Evolutionary conservation across 2,888 invertebrate species (phyloP).

Genomic region (Meiosimyza platycephala): DNA sequence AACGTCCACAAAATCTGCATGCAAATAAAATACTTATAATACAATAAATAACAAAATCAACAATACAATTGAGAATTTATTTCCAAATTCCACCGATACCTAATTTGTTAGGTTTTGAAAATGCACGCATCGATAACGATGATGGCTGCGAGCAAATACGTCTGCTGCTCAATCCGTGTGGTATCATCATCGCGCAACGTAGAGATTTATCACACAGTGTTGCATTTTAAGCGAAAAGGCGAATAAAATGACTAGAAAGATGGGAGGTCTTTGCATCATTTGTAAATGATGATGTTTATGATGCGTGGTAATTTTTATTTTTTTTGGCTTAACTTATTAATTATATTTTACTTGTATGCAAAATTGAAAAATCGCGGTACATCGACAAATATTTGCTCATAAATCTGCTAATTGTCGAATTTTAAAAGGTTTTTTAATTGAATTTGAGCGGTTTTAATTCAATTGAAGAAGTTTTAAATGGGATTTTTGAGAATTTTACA

Average conservation of each 20-base stretch:
- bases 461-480: too few relatives aligned
- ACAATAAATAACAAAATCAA: neutral
- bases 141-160: slow-evolving; percentile 19
- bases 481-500: too few relatives aligned
- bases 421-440: slow-evolving; percentile 9
- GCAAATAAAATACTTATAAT: neutral
- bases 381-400: slow-evolving; percentile 2
- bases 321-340: slow-evolving; percentile 12
- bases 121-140: slow-evolving; percentile 6
- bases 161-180: slow-evolving; percentile 25
- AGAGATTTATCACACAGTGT: neutral
- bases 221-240: neutral
- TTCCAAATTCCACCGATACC: slow-evolving; percentile 33
- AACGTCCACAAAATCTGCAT: too few relatives aligned
- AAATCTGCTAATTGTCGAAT: slow-evolving; percentile 9
- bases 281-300: slow-evolving; percentile 27
- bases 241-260: neutral
- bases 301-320: slow-evolving; percentile 27
- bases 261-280: slow-evolving; percentile 11
- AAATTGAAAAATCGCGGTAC: neutral
- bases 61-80: slow-evolving; percentile 13
- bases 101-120: slow-evolving; percentile 34
- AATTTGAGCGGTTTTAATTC: neutral
- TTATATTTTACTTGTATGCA: slow-evolving; percentile 9
- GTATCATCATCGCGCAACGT: slow-evolving; percentile 13